Conservation (phyloP, 2,113 vertebrate genomes). For the Vombatus ursinus region DNA sequence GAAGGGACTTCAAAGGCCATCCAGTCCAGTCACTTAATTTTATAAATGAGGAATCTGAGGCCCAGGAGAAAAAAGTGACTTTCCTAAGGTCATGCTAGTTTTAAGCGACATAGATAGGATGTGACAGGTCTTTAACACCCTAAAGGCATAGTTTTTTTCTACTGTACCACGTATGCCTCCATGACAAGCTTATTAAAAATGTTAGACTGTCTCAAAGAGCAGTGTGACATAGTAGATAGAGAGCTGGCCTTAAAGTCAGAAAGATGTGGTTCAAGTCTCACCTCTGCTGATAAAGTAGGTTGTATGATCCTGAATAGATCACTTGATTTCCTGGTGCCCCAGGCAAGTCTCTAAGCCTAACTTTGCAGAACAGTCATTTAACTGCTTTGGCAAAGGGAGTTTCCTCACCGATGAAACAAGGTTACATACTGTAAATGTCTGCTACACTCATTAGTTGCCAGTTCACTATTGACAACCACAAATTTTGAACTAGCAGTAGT, state of each 20-base stretch:
- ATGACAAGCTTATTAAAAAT: conserved; percentile 18
- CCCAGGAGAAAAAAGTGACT: not conserved
- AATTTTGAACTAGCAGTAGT: not conserved
- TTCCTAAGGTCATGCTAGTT: not conserved
- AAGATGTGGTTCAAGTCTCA: not conserved
- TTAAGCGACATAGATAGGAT: not conserved
- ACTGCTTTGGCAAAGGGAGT: not conserved
- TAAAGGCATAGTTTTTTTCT: not conserved
- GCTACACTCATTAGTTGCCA: not conserved
- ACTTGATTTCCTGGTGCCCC: not conserved
- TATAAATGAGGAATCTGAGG: conserved; percentile 39
- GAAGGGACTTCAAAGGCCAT: conserved; percentile 29
- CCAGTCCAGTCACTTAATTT: conserved; percentile 37
- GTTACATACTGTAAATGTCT: not conserved
- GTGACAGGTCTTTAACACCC: not conserved
- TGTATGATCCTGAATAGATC: not conserved
- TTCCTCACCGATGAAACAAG: not conserved
- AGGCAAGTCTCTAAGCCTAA: not conserved
- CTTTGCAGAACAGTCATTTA: not conserved
- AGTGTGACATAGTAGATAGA: not conserved
- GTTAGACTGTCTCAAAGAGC: not conserved
- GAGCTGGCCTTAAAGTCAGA: not conserved
- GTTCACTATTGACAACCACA: not conserved
- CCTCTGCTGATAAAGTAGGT: not conserved
- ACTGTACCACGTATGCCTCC: not conserved